Conservation (phyloP, 2,888 invertebrate species). For the Drosophila flavopinicola region DNA sequence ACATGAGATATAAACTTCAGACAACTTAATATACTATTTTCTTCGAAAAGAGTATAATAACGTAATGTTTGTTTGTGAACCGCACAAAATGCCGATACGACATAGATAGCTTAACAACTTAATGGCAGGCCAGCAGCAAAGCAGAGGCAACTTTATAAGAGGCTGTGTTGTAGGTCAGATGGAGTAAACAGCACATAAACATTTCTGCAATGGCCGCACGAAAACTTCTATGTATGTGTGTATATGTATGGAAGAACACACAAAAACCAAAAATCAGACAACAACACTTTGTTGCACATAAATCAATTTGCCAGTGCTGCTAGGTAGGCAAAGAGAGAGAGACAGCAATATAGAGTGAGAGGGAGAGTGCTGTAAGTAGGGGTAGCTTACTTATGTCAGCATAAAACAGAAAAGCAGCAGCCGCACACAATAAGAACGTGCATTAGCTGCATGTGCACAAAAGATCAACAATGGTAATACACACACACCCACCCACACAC, state of each 20-base stretch:
- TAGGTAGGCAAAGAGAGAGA: neutral
- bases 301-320: conserved; percentile 59
- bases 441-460: conserved; percentile 60
- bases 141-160: conserved; percentile 54
- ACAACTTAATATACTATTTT: no score
- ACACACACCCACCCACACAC: neutral
- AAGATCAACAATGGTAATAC: conserved; percentile 52
- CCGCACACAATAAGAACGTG: conserved; percentile 49
- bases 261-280: conserved; percentile 55
- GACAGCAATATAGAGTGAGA: neutral
- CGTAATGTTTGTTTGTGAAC: conserved; percentile 68
- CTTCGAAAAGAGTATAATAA: no score
- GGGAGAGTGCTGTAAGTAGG: neutral
- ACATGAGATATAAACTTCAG: no score
- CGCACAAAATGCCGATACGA: conserved; percentile 69
- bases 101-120: conserved; percentile 79
- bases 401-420: conserved; percentile 50
- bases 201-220: conserved; percentile 15
- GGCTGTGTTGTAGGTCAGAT: conserved; percentile 33
- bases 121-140: conserved; percentile 71
- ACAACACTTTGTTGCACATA: conserved; percentile 63
- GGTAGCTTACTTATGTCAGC: conserved; percentile 72
- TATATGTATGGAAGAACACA: no score
- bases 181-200: conserved; percentile 52
- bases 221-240: neutral